Percentiles rank a stretch among this genome's conserved stretches.
phyloP scores from a whole-genome alignment of 2,113 vertebrate species.

The Gulo gulo region DNA sequence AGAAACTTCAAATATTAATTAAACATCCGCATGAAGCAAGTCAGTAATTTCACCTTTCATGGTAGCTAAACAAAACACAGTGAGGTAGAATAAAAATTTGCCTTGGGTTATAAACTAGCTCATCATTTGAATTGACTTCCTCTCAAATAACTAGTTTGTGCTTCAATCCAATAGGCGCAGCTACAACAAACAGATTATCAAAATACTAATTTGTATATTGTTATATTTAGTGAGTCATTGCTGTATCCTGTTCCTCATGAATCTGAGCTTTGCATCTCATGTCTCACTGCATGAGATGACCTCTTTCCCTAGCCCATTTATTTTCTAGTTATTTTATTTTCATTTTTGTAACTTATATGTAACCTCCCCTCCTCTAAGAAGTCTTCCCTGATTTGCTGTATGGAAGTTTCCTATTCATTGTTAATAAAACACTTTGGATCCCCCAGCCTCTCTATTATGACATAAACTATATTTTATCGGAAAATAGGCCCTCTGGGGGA shows the following conservation, averaged over 20 bases:
- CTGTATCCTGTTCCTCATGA: neutral
- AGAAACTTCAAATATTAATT: neutral
- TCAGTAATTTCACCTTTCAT: slow-evolving; percentile 31
- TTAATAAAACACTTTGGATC: neutral
- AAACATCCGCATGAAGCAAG: neutral
- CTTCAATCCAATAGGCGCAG: neutral
- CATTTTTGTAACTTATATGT: neutral
- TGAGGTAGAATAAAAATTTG: slow-evolving; percentile 45
- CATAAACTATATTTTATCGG: neutral
- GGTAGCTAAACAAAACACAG: slow-evolving; percentile 22
- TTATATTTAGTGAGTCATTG: slow-evolving; percentile 27
- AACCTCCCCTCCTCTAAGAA: neutral
- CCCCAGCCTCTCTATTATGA: neutral
- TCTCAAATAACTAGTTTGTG: neutral
- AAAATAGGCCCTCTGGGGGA: neutral
- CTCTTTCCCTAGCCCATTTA: neutral
- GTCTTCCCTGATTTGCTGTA: neutral
- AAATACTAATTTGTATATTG: slow-evolving; percentile 33
- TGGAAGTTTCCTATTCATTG: neutral
- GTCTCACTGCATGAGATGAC: neutral
- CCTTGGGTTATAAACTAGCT: slow-evolving; percentile 19
- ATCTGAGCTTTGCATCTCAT: neutral
- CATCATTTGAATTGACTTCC: slow-evolving; percentile 52
- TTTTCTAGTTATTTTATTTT: slow-evolving; percentile 34
- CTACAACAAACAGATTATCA: slow-evolving; percentile 38